These are phyloP conservation scores for Megalonaias nervosa DNA, from an alignment of 1,140 invertebrate genomes.

Conservation along the genomic window DNA sequence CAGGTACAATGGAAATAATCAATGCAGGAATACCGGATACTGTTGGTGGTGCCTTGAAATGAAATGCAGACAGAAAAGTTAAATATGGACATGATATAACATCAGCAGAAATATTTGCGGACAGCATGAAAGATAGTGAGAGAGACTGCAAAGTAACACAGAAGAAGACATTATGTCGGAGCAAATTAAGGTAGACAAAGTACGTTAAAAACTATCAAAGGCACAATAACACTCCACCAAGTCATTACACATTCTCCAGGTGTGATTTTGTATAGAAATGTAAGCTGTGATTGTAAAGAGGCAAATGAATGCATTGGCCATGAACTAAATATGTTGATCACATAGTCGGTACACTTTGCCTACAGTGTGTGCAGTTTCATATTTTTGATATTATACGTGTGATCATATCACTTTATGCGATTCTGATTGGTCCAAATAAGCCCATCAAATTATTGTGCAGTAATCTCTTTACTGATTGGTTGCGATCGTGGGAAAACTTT, in stretches of 20 bases:
- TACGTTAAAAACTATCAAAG: not conserved
- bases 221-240: conserved; percentile 28
- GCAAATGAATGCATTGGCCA: not conserved
- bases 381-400: no score
- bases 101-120: conserved; percentile 12
- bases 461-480: no score
- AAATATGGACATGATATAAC: conserved; percentile 21
- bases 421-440: no score
- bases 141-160: not conserved
- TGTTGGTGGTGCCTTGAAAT: conserved; percentile 68
- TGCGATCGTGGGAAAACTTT: no score
- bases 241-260: not conserved
- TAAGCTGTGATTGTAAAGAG: not conserved
- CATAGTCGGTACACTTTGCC: no score
- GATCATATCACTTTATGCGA: no score
- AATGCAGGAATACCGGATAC: no score
- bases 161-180: not conserved
- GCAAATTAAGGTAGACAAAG: not conserved
- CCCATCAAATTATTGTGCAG: no score
- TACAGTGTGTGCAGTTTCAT: no score
- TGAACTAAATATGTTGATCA: not conserved
- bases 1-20: no score
- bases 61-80: conserved; percentile 40
- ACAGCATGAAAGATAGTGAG: not conserved
- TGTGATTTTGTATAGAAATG: conserved; percentile 1